Evolutionary conservation across 2,888 invertebrate genomes (phyloP), one percentile per base, ranked within the genome.

Genomic region (Parnassius smintheus): DNA sequence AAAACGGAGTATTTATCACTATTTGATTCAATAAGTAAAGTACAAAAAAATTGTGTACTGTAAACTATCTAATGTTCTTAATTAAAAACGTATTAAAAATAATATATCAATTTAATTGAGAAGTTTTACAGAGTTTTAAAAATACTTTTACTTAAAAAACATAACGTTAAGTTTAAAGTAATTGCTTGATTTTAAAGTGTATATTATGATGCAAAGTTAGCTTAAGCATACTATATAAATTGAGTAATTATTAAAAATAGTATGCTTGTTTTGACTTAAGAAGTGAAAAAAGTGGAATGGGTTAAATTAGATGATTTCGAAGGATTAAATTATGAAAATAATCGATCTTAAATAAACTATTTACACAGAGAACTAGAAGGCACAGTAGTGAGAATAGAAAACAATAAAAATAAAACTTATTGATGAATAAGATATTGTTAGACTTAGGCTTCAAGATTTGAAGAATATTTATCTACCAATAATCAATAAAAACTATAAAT

Each of bases 351-450:
- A 67, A 69, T 72, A 78, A 82, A 77, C 75, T 85, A 87, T 84
- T 79, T 86, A 87, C 72, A 88, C 72, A 79, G 81, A 83, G 83
- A 85, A 83, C 83, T 88, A 89, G 90, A 91, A 90, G 91, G 89
- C 90, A 91, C 89, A 86, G 86, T 88, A 85, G 85, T 86, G 80
- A 82, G 49, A 18, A 76, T 70, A 71, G 56, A 60, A 48, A 72
- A 35, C 74, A 77, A 69, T 48, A 57, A 42, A 56, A 57, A 18
- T 2, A 10, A 62, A 51, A 42, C 35, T 35, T 55, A 42, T 61
- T 9, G 50, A 59, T 55, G 65, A 64, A 61, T 51, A 57, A 13
- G 11, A 13, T 18, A 13, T 49, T 9, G 1, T 13, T 12, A 49
- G 35, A 35, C 7, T 35, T 4, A 25, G 13, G 54, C 12, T 52